Base-by-base conservation (phyloP, 2,888 invertebrate genomes). In the Odontomyia ornata region DNA sequence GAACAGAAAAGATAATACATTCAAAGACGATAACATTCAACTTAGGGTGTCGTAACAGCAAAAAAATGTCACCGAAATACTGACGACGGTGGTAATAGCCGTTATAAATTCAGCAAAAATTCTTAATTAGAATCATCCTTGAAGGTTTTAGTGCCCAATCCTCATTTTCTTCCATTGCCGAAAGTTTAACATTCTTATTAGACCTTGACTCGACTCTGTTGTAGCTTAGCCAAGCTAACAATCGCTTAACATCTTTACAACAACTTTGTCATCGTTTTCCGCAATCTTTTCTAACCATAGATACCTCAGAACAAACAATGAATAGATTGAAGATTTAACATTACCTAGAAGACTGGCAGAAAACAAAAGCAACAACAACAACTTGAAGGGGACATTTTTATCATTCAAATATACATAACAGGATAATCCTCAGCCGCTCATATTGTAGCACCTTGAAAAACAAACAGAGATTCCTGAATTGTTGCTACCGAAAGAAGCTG, bases 121-220 rank as follows among this genome's bases (percentile, higher is more conserved):
- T 73, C 73, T 73, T 73, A 73, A 73, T 73, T 73, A 73, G 73
- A 73, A 73, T 36, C 57, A 57, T 73, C 43, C 73, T 47, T 25
- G 57, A 7, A 57, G 73, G 60, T 25, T 73, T 73, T 57, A 36
- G 36, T 30, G 36, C 72, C 56, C 69, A 69, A 69, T 47, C 69
- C 69, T 69, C 69, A 47, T 69, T 69, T 27, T 47, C 30, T 25
- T 36, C 36, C 36, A 36, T 9, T 5, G 36, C 36, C 36, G 9
- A 36, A 3, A 36, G 36, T 36, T 36, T 36, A 36, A 9, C 36
- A 36, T 36, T 36, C 9, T 9, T 36, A 36, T 36, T 36, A 36
- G 36, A 36, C 36, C 36, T 9, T 36, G 5, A 36, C 9, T 3
- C 36, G 3, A 36, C n/a, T n/a, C n/a, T n/a, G n/a, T n/a, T n/a